Percentiles rank a stretch among this genome's conserved stretches.
These are phyloP conservation scores for Temnopleurus reevesii DNA, from an alignment of 53 echinoderm and acorn worm species.

Conservation along the genomic window DNA sequence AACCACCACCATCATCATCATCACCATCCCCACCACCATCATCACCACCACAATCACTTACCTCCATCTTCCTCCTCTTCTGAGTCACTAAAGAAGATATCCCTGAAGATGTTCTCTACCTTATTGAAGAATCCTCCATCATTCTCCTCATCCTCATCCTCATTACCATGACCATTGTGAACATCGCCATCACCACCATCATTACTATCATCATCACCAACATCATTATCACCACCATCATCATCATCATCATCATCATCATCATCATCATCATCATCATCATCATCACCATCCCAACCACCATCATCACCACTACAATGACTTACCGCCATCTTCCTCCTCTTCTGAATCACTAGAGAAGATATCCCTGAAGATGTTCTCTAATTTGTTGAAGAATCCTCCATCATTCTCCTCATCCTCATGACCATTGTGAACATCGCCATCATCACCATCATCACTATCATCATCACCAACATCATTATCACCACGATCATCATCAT, in stretches of 20 bases:
- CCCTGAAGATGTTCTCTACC: constrained; percentile 90
- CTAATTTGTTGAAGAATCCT: constrained; percentile 83
- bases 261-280: constrained; percentile 58
- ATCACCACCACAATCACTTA: too few relatives aligned
- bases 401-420: constrained; percentile 68
- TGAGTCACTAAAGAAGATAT: constrained; percentile 91
- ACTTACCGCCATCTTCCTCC: constrained; percentile 56
- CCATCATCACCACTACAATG: not conserved
- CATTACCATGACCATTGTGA: not conserved
- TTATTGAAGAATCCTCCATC: constrained; percentile 84
- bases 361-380: constrained; percentile 85
- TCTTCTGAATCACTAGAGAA: constrained; percentile 89
- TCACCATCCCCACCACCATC: too few relatives aligned
- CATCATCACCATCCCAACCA: constrained; percentile 47
- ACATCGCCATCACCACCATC: not conserved
- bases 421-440: not conserved
- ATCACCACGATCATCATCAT: constrained; percentile 53
- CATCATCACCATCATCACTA: not conserved
- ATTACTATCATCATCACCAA: not conserved
- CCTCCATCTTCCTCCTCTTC: constrained; percentile 89
- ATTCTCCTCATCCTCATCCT: constrained; percentile 44
- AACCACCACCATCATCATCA: too few relatives aligned
- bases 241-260: constrained; percentile 60
- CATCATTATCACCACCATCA: constrained; percentile 39
- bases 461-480: not conserved